phyloP scores from a whole-genome alignment of 2,113 vertebrate genomes.

The Oncorhynchus masou region DNA sequence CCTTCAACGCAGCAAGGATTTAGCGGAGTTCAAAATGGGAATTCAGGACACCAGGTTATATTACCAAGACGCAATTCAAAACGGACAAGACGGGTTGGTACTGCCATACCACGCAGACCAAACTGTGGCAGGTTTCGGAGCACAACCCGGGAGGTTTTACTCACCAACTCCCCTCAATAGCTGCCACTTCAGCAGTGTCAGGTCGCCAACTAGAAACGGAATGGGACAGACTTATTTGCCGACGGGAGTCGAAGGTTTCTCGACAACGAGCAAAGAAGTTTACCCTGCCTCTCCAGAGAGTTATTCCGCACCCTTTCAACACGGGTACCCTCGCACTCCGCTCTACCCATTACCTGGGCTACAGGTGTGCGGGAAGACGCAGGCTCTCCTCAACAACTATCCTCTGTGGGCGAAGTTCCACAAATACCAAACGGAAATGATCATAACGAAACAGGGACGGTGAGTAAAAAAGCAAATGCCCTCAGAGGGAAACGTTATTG shows the following conservation, averaged over 20 bases:
- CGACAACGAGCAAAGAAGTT: conserved; percentile 62
- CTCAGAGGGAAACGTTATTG: not conserved
- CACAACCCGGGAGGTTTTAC: conserved; percentile 71
- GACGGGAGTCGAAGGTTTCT: conserved; percentile 64
- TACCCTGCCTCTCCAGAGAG: conserved; percentile 66
- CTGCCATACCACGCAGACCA: conserved; percentile 72
- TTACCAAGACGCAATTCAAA: conserved; percentile 67
- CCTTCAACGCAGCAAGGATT: conserved; percentile 70
- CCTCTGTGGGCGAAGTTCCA: conserved; percentile 96
- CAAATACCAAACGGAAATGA: conserved; percentile 97
- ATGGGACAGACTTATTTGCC: conserved; percentile 71
- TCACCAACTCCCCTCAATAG: conserved; percentile 66
- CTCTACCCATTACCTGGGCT: conserved; percentile 80
- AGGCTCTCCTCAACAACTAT: conserved; percentile 90
- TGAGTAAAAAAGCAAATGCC: conserved; percentile 65
- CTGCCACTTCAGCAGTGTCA: conserved; percentile 68
- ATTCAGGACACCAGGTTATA: conserved; percentile 74
- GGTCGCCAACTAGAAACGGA: conserved; percentile 62
- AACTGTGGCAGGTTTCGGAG: conserved; percentile 62
- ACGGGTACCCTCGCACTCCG: conserved; percentile 74
- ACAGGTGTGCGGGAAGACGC: conserved; percentile 86
- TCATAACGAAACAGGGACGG: conserved; percentile 97
- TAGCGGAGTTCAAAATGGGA: conserved; percentile 76
- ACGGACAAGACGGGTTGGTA: conserved; percentile 63
- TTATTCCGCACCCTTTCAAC: conserved; percentile 66